Evolutionary conservation across 2,113 vertebrate species (phyloP).

Genomic region (Entosphenus tridentatus): DNA sequence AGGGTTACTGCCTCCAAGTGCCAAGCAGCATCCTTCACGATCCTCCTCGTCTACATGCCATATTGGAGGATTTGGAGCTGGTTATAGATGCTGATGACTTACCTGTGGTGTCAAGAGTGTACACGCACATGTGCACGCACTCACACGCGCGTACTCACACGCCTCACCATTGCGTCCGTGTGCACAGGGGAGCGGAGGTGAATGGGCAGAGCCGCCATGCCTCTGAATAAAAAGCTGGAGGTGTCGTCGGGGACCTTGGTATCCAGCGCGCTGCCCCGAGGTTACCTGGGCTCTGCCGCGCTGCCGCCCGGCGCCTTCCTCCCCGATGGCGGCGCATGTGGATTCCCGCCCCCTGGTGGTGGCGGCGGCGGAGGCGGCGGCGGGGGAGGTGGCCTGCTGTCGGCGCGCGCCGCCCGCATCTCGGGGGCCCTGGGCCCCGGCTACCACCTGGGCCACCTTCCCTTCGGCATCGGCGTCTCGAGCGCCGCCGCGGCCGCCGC

Average conservation of each 20-base stretch:
- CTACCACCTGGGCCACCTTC: neutral
- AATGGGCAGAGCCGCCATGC: neutral
- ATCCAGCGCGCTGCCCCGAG: slow-evolving; percentile 1
- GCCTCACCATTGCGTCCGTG: no score
- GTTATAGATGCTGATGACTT: no score
- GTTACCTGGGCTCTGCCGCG: neutral
- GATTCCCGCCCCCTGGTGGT: neutral
- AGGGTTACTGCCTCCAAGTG: no score
- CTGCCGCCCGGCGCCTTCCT: slow-evolving; percentile 1
- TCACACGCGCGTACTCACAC: no score
- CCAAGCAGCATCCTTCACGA: no score
- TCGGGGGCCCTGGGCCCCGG: neutral
- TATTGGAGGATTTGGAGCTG: no score
- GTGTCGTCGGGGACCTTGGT: neutral
- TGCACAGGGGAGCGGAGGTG: no score
- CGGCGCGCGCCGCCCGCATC: neutral
- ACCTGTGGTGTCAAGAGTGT: no score
- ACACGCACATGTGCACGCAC: no score
- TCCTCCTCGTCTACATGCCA: no score
- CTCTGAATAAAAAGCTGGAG: slow-evolving; percentile 6
- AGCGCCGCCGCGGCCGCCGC: neutral
- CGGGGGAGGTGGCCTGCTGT: neutral
- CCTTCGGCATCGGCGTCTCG: neutral
- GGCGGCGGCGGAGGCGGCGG: neutral
- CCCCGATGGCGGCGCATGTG: neutral